phyloP scores from a whole-genome alignment of 2,888 invertebrate species.

The Ptychoptera contaminata region DNA sequence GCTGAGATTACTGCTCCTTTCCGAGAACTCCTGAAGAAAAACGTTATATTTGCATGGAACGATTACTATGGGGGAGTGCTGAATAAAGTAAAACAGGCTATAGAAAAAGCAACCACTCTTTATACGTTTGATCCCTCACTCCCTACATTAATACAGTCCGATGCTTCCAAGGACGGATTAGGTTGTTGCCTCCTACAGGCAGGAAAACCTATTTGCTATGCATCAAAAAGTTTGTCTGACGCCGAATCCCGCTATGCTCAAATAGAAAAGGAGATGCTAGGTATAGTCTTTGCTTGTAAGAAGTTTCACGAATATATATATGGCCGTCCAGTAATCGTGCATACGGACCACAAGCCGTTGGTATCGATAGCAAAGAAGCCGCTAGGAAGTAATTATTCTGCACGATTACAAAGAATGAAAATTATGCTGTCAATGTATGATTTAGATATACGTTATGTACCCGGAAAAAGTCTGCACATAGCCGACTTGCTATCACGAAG shows the following conservation, averaged over 20 bases:
- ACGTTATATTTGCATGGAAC: no score
- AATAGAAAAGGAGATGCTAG: slow-evolving; percentile 12
- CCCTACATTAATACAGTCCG: slow-evolving; percentile 7
- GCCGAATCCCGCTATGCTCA: slow-evolving; percentile 10
- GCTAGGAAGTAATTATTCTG: slow-evolving; percentile 7
- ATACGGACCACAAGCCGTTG: slow-evolving; percentile 11
- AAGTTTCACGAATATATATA: slow-evolving; percentile 11
- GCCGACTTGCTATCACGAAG: background rate
- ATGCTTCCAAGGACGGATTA: slow-evolving; percentile 7
- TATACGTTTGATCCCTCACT: no score
- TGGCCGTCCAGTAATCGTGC: slow-evolving; percentile 8
- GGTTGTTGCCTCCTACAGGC: slow-evolving; percentile 8
- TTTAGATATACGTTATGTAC: slow-evolving; percentile 9
- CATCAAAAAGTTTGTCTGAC: slow-evolving; percentile 7
- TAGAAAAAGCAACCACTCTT: no score
- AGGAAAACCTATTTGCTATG: slow-evolving; percentile 6
- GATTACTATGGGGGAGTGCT: no score
- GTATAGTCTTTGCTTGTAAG: slow-evolving; percentile 11
- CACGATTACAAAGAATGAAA: slow-evolving; percentile 10
- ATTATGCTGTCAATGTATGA: slow-evolving; percentile 12
- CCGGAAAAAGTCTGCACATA: slow-evolving; percentile 11
- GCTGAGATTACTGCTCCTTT: no score
- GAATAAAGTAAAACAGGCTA: no score
- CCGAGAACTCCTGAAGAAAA: no score
- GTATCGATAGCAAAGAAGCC: slow-evolving; percentile 9